Evolutionary conservation across 2,888 invertebrate genomes (phyloP).

Genomic region (Dione juno): DNA sequence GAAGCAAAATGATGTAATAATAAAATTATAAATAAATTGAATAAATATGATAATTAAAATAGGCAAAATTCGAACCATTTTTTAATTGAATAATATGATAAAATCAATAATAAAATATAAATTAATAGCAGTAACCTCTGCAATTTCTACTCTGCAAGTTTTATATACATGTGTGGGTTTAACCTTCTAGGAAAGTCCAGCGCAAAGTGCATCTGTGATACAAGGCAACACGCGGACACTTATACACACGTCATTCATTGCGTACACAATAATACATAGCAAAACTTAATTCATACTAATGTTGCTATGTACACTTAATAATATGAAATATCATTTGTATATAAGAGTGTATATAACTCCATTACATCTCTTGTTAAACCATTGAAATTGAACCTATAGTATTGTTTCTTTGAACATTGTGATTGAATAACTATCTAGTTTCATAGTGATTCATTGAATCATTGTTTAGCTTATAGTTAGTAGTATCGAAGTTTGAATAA

Average conservation of each 20-base stretch:
- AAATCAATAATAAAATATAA: neutral
- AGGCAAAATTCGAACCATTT: too few species aligned
- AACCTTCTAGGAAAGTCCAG: conserved; percentile 42
- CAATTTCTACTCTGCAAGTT: conserved; percentile 15
- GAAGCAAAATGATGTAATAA: too few species aligned
- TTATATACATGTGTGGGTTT: conserved; percentile 35
- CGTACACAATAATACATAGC: neutral
- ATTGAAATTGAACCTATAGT: conserved; percentile 9
- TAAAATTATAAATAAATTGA: too few species aligned
- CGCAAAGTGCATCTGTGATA: conserved; percentile 32
- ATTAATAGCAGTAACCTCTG: conserved; percentile 1
- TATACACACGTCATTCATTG: conserved; percentile 3
- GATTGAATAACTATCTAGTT: conserved; percentile 5
- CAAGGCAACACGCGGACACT: conserved; percentile 10
- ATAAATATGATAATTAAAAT: too few species aligned
- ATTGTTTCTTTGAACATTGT: conserved; percentile 20
- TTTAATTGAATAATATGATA: too few species aligned
- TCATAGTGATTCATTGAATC: conserved; percentile 12
- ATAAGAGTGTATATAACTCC: neutral
- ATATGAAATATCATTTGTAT: neutral
- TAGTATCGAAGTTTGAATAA: neutral
- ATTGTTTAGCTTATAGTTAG: conserved; percentile 9
- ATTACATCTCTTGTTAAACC: conserved; percentile 11
- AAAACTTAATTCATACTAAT: neutral
- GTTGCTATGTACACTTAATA: neutral